Evolutionary conservation across 2,888 invertebrate species (phyloP).

Genomic region (Chymomyza amoena): DNA sequence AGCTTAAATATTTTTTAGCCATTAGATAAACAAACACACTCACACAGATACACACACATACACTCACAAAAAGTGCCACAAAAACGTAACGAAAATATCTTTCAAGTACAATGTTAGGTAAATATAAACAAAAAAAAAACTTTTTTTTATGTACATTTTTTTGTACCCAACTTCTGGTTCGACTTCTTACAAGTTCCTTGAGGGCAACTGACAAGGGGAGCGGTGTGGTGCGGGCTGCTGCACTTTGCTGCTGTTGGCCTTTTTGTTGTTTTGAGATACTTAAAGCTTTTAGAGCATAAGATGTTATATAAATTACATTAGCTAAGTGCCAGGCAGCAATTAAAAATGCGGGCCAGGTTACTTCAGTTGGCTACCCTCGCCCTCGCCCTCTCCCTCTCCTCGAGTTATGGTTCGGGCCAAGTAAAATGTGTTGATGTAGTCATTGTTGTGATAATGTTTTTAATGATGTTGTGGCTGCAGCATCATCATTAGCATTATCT

Average conservation of each 20-base stretch:
- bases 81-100: slow-evolving; percentile 59
- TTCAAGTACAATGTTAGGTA: slow-evolving; percentile 76
- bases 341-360: slow-evolving; percentile 43
- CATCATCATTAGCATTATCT: slow-evolving; percentile 30
- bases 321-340: slow-evolving; percentile 65
- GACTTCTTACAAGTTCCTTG: slow-evolving; percentile 17
- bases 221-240: too few species aligned
- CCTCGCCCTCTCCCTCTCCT: too few species aligned
- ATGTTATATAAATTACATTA: slow-evolving; percentile 71
- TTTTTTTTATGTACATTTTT: slow-evolving; percentile 14
- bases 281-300: slow-evolving; percentile 71
- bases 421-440: slow-evolving; percentile 6
- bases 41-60: slow-evolving; percentile 4
- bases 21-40: slow-evolving; percentile 69
- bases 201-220: not conserved
- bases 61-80: slow-evolving; percentile 28
- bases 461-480: slow-evolving; percentile 55
- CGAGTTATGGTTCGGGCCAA: not conserved
- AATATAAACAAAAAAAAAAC: slow-evolving; percentile 75
- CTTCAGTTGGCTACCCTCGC: not conserved
- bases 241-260: slow-evolving; percentile 17
- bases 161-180: not conserved
- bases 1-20: slow-evolving; percentile 69
- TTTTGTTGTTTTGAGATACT: slow-evolving; percentile 57
- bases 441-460: slow-evolving; percentile 41